A percentile compares a stretch with the other conserved stretches of the same genome.
Conservation (phyloP, 2,113 vertebrate genomes). For the Genyomyrus donnyi region DNA sequence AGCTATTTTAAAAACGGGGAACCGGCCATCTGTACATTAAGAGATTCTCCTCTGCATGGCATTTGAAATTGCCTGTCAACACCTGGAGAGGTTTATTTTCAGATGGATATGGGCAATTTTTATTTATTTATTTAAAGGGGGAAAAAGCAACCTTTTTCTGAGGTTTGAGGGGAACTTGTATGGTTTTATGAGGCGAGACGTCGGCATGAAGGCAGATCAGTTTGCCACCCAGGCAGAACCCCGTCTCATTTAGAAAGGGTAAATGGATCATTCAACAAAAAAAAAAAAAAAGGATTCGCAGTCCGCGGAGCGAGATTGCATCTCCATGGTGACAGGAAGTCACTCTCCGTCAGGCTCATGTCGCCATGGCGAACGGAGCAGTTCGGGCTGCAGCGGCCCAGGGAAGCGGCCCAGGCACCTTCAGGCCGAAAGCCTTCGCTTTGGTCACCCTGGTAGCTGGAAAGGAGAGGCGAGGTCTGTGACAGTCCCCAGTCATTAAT, state of each 20-base stretch:
- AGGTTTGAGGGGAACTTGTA: neutral
- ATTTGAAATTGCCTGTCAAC: conserved; percentile 15
- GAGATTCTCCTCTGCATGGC: neutral
- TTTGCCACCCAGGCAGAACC: neutral
- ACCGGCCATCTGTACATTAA: neutral
- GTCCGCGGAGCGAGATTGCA: neutral
- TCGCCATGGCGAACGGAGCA: neutral
- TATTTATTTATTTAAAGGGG: neutral
- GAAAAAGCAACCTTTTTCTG: neutral
- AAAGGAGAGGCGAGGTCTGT: neutral
- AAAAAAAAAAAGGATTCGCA: neutral
- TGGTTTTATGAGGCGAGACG: neutral
- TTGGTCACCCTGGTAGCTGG: neutral
- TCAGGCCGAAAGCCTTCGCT: neutral
- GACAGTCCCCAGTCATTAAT: neutral
- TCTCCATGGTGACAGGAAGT: conserved; percentile 27
- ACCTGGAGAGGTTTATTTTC: neutral
- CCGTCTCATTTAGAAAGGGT: neutral
- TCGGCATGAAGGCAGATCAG: neutral
- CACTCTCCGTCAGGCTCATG: neutral
- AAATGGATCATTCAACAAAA: conserved; percentile 4
- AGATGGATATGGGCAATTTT: neutral
- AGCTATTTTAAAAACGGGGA: conserved; percentile 19
- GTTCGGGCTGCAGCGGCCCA: neutral
- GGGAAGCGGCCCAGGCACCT: neutral